Evolutionary conservation across 1,140 invertebrate genomes (phyloP).

Genomic region (Caenorhabditis tropicalis): DNA sequence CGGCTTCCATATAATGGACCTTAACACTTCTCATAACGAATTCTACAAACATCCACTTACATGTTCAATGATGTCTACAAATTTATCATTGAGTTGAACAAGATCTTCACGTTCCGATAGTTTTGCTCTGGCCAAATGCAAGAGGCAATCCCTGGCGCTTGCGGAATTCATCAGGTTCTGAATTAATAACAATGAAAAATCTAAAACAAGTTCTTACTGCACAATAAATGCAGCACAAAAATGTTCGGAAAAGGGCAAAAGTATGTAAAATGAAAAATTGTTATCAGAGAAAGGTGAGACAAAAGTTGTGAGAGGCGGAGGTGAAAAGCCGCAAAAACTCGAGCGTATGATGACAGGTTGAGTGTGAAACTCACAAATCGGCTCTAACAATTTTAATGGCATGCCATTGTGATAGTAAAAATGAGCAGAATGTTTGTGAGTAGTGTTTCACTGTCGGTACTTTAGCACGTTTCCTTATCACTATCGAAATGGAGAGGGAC

Average conservation of each 20-base stretch:
- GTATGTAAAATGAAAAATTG: not conserved
- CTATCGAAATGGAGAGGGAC: slow-evolving; percentile 14
- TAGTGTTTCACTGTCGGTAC: slow-evolving; percentile 27
- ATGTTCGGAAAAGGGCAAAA: not conserved
- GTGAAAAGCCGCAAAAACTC: not conserved
- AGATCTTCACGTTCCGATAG: not conserved
- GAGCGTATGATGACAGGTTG: not conserved
- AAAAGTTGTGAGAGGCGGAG: not conserved
- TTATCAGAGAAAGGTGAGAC: not conserved
- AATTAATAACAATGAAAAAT: not conserved
- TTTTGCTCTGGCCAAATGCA: not conserved
- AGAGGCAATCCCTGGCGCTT: slow-evolving; percentile 21
- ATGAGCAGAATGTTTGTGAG: slow-evolving; percentile 19
- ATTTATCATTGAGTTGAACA: slow-evolving; percentile 1
- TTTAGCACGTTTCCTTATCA: slow-evolving; percentile 36
- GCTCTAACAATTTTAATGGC: slow-evolving; percentile 2
- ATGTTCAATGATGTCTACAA: slow-evolving; percentile 14
- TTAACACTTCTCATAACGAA: too few species aligned
- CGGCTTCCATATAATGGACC: slow-evolving; percentile 18
- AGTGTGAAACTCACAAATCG: not conserved
- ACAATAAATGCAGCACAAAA: not conserved
- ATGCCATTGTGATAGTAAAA: slow-evolving; percentile 37
- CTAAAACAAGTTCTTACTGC: too few species aligned
- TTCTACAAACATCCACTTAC: not conserved
- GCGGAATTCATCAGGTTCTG: slow-evolving; percentile 28